Evolutionary conservation across 2,888 invertebrate genomes (phyloP), one percentile per base, ranked within the genome.

Genomic region (Morpho achilles): DNA sequence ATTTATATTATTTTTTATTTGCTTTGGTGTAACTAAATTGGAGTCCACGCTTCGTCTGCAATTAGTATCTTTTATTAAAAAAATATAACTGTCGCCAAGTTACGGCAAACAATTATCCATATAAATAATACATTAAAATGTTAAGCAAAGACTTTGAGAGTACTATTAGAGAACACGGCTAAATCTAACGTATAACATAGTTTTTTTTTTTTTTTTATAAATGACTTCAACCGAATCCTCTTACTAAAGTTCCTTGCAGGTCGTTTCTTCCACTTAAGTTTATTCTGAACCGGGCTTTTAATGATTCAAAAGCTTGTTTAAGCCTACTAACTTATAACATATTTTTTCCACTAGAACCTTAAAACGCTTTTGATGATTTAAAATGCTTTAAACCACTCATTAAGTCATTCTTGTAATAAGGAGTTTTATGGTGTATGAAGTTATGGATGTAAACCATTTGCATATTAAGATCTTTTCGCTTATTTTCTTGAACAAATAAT

Each of bases 221-320:
- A 59, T 45, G 56, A 50, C 53, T 62, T 59, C 50, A 56, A 58
- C 47, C 48, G 53, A 59, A 61, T 56, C 53, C 61, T 53, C 56
- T 61, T 59, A 46, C 42, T 49, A 43, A 59, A 45, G 53, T 58
- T 53, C 58, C 58, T 60, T 58, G 40, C 60, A 58, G 58, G 62
- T 61, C 61, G 63, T 63, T 59, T 61, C 53, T 61, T 63, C 61
- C 56, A 54, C 61, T 61, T 48, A 58, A 63, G 53, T 50, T 63
- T 60, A 63, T 50, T 54, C 61, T 63, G 58, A 58, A 63, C 48
- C 51, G 56, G 58, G 53, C 7, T 63, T 61, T 61, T 61, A 59
- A 63, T 63, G 46, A 63, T 59, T 63, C 63, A 61, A 63, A 61
- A 63, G 58, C 60, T 61, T 58, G 56, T 63, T 58, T 59, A 63